Percentiles rank a stretch among this genome's conserved stretches.
Evolutionary conservation across 2,888 invertebrate genomes (phyloP).

Genomic region (Drosophila dives): DNA sequence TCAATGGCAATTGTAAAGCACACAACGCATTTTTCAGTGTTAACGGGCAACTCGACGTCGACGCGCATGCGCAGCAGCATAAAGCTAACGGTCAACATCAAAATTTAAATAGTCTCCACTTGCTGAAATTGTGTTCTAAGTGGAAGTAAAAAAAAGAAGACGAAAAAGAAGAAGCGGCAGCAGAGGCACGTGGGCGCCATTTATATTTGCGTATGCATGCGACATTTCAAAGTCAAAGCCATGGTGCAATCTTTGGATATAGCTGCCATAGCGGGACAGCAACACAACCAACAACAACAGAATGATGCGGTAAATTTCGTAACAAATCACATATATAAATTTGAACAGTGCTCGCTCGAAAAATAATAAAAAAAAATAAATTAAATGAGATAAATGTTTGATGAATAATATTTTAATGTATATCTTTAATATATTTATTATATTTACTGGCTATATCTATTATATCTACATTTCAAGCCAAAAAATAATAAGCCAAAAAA

Average conservation of each 20-base stretch:
- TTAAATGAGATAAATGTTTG: background rate
- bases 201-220: slow-evolving; percentile 59
- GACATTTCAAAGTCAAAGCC: slow-evolving; percentile 78
- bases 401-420: background rate
- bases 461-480: no score
- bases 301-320: slow-evolving; percentile 81
- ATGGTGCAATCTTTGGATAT: slow-evolving; percentile 85
- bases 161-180: background rate
- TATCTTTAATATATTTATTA: no score
- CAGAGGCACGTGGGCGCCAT: slow-evolving; percentile 4
- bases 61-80: slow-evolving; percentile 71
- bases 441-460: no score
- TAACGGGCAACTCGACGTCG: slow-evolving; percentile 53
- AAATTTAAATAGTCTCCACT: slow-evolving; percentile 26
- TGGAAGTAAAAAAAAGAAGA: background rate
- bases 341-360: background rate
- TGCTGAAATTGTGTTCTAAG: slow-evolving; percentile 9
- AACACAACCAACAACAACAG: slow-evolving; percentile 53
- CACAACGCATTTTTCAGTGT: slow-evolving; percentile 57
- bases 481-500: background rate
- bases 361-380: background rate
- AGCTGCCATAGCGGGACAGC: slow-evolving; percentile 81
- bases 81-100: slow-evolving; percentile 49
- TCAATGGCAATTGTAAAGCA: slow-evolving; percentile 66
- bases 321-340: slow-evolving; percentile 36